Conservation (phyloP, 2,888 invertebrate species). For the Alloscopus bannaensis region DNA sequence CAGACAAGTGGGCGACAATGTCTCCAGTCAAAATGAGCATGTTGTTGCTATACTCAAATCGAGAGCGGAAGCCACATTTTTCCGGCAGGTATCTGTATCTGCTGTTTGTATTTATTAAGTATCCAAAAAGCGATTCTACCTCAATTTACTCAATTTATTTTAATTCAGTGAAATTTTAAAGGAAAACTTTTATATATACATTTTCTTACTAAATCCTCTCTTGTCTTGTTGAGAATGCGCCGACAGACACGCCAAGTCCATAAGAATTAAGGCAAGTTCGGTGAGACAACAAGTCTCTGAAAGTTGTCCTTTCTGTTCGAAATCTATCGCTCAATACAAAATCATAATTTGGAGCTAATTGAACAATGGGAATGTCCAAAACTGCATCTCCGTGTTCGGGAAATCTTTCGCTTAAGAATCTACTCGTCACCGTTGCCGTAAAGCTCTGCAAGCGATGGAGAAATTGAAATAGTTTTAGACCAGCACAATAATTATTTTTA, state of each 20-base stretch:
- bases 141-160: too few relatives aligned
- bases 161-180: too few relatives aligned
- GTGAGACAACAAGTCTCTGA: slow-evolving; percentile 62
- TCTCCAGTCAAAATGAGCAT: slow-evolving; percentile 37
- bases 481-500: neutral
- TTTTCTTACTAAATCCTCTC: slow-evolving; percentile 56
- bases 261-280: slow-evolving; percentile 4
- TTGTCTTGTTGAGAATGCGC: slow-evolving; percentile 18
- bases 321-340: slow-evolving; percentile 39
- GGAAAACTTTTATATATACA: too few relatives aligned
- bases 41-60: slow-evolving; percentile 32
- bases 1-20: slow-evolving; percentile 2
- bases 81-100: slow-evolving; percentile 33
- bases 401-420: slow-evolving; percentile 15
- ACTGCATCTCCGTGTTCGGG: slow-evolving; percentile 40
- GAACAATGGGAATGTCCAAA: slow-evolving; percentile 34
- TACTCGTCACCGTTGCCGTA: slow-evolving; percentile 20
- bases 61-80: slow-evolving; percentile 33
- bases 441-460: slow-evolving; percentile 44
- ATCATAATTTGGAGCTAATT: slow-evolving; percentile 34
- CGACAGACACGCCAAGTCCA: slow-evolving; percentile 29
- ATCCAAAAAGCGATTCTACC: too few relatives aligned
- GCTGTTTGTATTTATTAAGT: too few relatives aligned
- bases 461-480: too few relatives aligned
- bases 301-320: slow-evolving; percentile 49